Conservation (phyloP, 2,113 vertebrate species). For the Nansenia antarctica region DNA sequence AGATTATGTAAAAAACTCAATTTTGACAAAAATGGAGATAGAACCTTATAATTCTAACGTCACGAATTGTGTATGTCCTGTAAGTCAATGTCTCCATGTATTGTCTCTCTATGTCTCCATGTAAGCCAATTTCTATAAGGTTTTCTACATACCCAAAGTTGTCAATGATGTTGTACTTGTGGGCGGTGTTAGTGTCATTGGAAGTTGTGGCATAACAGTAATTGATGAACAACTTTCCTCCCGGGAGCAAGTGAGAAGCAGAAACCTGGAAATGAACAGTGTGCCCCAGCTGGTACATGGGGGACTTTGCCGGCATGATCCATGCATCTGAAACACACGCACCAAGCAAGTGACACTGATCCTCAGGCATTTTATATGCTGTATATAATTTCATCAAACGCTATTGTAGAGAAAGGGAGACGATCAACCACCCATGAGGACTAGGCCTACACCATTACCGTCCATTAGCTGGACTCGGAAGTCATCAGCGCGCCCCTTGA, state of each 20-base stretch:
- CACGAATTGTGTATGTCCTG: no score
- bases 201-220: constrained; percentile 59
- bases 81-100: no score
- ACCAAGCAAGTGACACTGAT: no score
- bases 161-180: constrained; percentile 61
- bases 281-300: constrained; percentile 60
- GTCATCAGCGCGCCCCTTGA: constrained; percentile 43
- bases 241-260: constrained; percentile 36
- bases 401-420: not conserved
- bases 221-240: constrained; percentile 62
- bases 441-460: constrained; percentile 43
- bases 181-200: constrained; percentile 10
- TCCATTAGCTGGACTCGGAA: constrained; percentile 69
- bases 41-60: no score
- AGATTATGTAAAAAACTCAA: no score
- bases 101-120: not conserved
- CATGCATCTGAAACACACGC: constrained; percentile 53
- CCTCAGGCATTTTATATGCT: not conserved
- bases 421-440: not conserved
- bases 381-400: not conserved
- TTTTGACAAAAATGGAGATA: no score
- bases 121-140: no score
- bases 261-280: constrained; percentile 63
- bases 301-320: constrained; percentile 36
- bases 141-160: constrained; percentile 67